Conservation (phyloP, 1,140 invertebrate species). For the Goniozus legneri region DNA sequence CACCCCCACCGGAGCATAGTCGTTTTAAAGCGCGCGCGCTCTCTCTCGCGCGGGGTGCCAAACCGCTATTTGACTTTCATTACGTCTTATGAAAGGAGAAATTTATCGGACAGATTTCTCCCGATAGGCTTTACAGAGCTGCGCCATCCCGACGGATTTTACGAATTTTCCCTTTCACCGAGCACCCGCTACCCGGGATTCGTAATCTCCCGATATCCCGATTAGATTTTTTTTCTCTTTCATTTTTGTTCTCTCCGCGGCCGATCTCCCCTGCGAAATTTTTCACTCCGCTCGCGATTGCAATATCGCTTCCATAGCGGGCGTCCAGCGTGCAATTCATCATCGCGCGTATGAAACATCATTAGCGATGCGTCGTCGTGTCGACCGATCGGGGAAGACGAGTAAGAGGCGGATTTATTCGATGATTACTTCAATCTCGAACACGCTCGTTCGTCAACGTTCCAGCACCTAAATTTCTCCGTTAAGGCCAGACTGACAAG, state of each 20-base stretch:
- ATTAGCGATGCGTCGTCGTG: not conserved
- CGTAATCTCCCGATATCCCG: too few relatives aligned
- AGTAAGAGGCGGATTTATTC: conserved; percentile 5
- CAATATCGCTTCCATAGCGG: too few relatives aligned
- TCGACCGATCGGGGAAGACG: not conserved
- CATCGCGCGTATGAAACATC: too few relatives aligned
- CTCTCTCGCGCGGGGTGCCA: conserved; percentile 38
- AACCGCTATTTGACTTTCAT: conserved; percentile 56
- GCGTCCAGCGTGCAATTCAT: too few relatives aligned
- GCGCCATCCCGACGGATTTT: conserved; percentile 11
- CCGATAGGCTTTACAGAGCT: conserved; percentile 3
- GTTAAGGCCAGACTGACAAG: conserved; percentile 49
- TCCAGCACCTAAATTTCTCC: conserved; percentile 49
- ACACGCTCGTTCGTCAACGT: conserved; percentile 35
- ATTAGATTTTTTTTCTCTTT: too few relatives aligned
- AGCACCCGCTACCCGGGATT: conserved; percentile 2
- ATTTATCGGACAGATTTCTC: conserved; percentile 31
- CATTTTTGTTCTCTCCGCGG: too few relatives aligned
- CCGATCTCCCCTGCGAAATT: too few relatives aligned
- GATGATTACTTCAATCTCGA: conserved; percentile 28
- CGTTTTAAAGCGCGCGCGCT: conserved; percentile 36
- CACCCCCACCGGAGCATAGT: not conserved
- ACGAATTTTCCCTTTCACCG: conserved; percentile 23
- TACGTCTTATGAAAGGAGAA: conserved; percentile 42
- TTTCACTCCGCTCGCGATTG: too few relatives aligned